Evolutionary conservation across 1,140 invertebrate genomes (phyloP), one percentile per base, ranked within the genome.

Genomic region (Drosophila nannoptera): DNA sequence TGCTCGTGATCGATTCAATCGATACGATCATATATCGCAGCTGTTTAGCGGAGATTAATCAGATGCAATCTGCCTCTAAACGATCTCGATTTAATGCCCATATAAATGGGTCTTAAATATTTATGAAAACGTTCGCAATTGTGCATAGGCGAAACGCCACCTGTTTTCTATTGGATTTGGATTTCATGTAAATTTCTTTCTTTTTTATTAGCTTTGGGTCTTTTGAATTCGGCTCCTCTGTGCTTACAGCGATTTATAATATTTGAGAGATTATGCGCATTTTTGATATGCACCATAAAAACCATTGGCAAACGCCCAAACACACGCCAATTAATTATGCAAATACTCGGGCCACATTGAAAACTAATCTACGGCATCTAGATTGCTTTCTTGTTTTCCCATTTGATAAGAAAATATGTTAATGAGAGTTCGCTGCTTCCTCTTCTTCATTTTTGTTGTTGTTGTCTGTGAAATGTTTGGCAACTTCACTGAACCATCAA

Each of bases 221-320:
- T 38, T 38, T 12, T 42, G 40, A 22, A 22, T 22, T 22, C 22
- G 22, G 22, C 22, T 43, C 12, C 60, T 83, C 78, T 83, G 78
- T 82, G 78, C 83, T 82, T 82, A 83, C 67, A 49, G 62, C 67
- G 81, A 83, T 83, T 82, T 83, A 83, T 82, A 83, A 83, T 76
- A 73, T 81, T 77, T 80, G 69, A 60, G 16, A 80, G 84, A 78
- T 84, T 83, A 83, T 83, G 78, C 78, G 78, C 78, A 80, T 83
- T 84, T 84, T 84, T 78, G 76, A 84, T 86, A 75, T 86, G 81
- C 81, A 86, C 77, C 69, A 84, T 75, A 84, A 86, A 77, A 70
- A 60, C 69, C 81, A 86, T 69, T 59, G 52, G 16, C 53, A 56
- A 50, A 63, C 48, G 43, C 60, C 50, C 42, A 55, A 71, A 52